Evolutionary conservation across 2,797 vertebrate species (phyloP), one percentile per base, ranked within the genome.

Genomic region (Catamblyrhynchus diadema): DNA sequence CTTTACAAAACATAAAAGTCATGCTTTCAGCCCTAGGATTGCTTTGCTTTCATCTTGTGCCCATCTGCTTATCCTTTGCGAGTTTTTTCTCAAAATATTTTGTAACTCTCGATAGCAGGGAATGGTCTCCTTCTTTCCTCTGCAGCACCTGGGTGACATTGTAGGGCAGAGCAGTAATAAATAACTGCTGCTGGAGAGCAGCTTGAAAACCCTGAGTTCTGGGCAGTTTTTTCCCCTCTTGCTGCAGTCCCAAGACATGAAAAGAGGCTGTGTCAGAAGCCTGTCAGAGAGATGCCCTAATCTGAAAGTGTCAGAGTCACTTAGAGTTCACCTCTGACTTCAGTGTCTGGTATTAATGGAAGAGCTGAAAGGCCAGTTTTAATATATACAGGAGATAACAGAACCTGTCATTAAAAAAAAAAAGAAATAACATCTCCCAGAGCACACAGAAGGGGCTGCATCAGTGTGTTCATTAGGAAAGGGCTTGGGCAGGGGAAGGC

Each of bases 11-110:
- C 9, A 17, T n/a, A 3, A 10, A 78, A 90, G 45, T 56, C 30
- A 3, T 28, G 19, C 53, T 87, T 75, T 91, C 57, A 74, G 33
- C 56, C 37, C 57, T 23, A 2, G 27, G 59, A 32, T 60, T 81
- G 56, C 83, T 66, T 69, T 86, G 60, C 92, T 95, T 93, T 93
- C 67, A 61, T 92, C 83, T 94, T 12, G 3, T 67, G 71, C 71
- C 86, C 78, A 85, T 92, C 74, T 87, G 53, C 42, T 92, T 71
- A 57, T 59, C 64, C 32, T 47, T 89, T 1, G 0, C 39, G 20
- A 22, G 1, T 39, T 78, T 87, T 86, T 90, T n/a, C 47, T 86
- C 12, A 15, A 33, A 69, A 20, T 57, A 25, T 71, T 79, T 86
- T 30, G 16, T 78, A 72, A 21, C 54, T 81, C 33, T 73, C 9